A percentile compares a stretch with the other conserved stretches of the same genome.
phyloP scores from a whole-genome alignment of 2,888 invertebrate genomes.

The Acrobasis repandana region DNA sequence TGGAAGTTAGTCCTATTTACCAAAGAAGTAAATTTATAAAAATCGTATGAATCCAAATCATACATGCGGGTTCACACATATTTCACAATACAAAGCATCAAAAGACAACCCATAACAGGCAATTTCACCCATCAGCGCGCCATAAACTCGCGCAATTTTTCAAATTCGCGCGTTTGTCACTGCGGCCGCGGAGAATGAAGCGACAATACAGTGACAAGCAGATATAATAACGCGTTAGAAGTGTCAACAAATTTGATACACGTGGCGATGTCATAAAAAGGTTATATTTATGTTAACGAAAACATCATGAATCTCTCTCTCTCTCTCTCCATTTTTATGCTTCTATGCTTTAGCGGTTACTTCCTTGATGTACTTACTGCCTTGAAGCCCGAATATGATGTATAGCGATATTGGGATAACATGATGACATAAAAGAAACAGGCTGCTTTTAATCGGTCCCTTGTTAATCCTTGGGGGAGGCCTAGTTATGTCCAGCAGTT shows the following conservation, averaged over 20 bases:
- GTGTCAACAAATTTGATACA: background rate
- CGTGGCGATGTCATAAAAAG: no score
- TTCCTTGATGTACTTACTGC: no score
- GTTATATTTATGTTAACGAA: no score
- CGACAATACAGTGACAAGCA: background rate
- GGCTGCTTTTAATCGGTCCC: no score
- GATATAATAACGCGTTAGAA: background rate
- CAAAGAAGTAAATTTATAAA: background rate
- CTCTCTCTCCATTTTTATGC: no score
- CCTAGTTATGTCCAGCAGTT: no score
- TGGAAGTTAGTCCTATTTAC: background rate
- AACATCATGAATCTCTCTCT: no score
- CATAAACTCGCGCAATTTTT: slow-evolving; percentile 10
- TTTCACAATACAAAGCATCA: slow-evolving; percentile 9
- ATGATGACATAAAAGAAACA: no score
- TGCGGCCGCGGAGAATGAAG: background rate
- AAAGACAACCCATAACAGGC: slow-evolving; percentile 4
- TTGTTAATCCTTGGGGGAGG: no score
- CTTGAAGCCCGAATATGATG: no score
- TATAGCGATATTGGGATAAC: no score
- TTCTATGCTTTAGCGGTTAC: no score
- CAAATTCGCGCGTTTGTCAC: slow-evolving; percentile 1
- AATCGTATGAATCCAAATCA: background rate
- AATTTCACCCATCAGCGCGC: slow-evolving; percentile 10
- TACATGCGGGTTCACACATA: background rate